Conservation (phyloP, 2,797 vertebrate genomes). For the Sarcophilus harrisii region DNA sequence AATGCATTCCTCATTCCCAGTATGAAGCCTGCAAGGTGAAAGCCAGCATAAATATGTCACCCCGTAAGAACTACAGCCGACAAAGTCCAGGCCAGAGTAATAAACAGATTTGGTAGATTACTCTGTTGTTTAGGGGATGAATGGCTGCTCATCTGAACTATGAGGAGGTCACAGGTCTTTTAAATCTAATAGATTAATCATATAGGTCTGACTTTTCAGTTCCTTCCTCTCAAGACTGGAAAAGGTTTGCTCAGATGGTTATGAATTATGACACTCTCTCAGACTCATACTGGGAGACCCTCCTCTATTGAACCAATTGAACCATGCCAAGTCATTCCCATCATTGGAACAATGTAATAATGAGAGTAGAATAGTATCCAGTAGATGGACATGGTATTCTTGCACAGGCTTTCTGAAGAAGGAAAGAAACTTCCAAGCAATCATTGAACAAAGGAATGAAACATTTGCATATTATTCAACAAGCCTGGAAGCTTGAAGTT, state of each 20-base stretch:
- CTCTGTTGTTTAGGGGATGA: conserved; percentile 53
- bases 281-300: conserved; percentile 37
- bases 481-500: neutral
- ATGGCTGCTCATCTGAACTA: conserved; percentile 46
- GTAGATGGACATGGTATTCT: neutral
- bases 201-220: conserved; percentile 55
- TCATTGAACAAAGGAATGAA: neutral
- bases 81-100: conserved; percentile 12
- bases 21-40: neutral
- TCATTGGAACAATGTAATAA: neutral
- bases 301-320: neutral
- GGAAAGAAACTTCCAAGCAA: neutral
- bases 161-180: conserved; percentile 61
- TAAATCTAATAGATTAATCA: conserved; percentile 76
- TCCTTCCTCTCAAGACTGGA: conserved; percentile 40
- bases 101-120: conserved; percentile 61
- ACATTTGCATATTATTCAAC: neutral
- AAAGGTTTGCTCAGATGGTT: conserved; percentile 33
- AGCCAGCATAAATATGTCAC: conserved; percentile 34
- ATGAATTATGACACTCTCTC: conserved; percentile 60
- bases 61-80: conserved; percentile 13
- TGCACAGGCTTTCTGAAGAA: neutral
- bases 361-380: neutral
- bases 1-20: neutral
- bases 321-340: neutral